These are phyloP conservation scores for Trichopoda pennipes DNA, from an alignment of 2,888 invertebrate species.

Conservation along the genomic window DNA sequence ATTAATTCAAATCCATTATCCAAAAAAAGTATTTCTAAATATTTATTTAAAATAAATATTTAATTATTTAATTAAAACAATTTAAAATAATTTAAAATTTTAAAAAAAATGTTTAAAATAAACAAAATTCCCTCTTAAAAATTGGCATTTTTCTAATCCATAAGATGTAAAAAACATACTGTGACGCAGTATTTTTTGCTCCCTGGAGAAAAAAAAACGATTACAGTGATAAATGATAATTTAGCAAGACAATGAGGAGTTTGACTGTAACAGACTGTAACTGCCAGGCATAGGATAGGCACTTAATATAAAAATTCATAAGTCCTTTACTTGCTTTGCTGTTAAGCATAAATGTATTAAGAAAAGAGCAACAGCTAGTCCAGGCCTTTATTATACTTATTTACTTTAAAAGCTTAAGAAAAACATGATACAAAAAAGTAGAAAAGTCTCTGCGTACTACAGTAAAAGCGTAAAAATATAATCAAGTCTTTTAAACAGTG, in stretches of 20 bases:
- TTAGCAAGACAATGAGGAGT: constrained; percentile 23
- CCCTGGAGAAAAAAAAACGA: constrained; percentile 7
- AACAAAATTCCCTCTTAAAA: constrained; percentile 9
- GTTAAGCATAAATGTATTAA: constrained; percentile 9
- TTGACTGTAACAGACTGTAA: constrained; percentile 16
- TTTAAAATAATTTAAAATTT: too few relatives aligned
- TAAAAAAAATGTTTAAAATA: too few relatives aligned
- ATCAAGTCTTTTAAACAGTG: constrained; percentile 37
- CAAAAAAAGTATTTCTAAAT: too few relatives aligned
- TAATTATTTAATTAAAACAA: too few relatives aligned
- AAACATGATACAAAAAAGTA: constrained; percentile 16
- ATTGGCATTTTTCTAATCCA: constrained; percentile 50
- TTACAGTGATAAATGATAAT: constrained; percentile 57
- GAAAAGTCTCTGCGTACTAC: background rate
- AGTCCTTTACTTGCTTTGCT: constrained; percentile 18
- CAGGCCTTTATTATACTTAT: constrained; percentile 1
- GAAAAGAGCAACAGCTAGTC: constrained; percentile 48
- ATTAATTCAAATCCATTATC: too few relatives aligned
- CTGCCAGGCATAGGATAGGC: constrained; percentile 31
- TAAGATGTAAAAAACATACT: constrained; percentile 57
- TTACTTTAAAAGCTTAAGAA: background rate
- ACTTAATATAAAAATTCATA: background rate
- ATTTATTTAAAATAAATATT: too few relatives aligned
- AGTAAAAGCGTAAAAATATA: constrained; percentile 10
- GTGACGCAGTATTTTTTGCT: constrained; percentile 55